These are phyloP conservation scores for Hylaeus anthracinus DNA, from an alignment of 1,140 invertebrate species.

Conservation along the genomic window DNA sequence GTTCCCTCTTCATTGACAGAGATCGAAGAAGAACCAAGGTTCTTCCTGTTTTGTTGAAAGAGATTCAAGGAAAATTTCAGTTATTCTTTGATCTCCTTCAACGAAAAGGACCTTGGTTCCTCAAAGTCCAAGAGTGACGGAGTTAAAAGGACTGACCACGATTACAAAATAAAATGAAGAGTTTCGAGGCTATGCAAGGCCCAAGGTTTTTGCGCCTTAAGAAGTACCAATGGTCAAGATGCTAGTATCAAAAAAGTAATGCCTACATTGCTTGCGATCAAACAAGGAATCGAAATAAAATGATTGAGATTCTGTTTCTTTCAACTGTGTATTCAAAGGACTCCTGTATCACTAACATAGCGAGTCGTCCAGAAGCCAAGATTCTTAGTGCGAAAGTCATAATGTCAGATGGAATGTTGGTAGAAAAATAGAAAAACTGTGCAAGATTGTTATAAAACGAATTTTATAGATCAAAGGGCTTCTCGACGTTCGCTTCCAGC, in stretches of 20 bases:
- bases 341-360: background rate
- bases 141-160: background rate
- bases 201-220: no score
- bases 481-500: background rate
- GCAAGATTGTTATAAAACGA: constrained; percentile 15
- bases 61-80: background rate
- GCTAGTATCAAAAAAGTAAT: background rate
- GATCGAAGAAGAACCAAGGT: no score
- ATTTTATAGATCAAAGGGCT: background rate
- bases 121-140: background rate
- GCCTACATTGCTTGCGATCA: background rate
- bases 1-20: no score
- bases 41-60: background rate
- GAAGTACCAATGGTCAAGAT: no score
- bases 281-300: background rate
- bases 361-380: constrained; percentile 12
- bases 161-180: background rate
- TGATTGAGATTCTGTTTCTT: background rate
- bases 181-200: no score
- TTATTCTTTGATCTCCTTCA: no score
- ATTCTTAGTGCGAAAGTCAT: background rate
- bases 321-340: background rate
- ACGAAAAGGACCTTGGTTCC: no score
- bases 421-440: constrained; percentile 44
- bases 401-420: background rate